Conservation (phyloP, 2,888 invertebrate genomes). For the Platynereis dumerilii region DNA sequence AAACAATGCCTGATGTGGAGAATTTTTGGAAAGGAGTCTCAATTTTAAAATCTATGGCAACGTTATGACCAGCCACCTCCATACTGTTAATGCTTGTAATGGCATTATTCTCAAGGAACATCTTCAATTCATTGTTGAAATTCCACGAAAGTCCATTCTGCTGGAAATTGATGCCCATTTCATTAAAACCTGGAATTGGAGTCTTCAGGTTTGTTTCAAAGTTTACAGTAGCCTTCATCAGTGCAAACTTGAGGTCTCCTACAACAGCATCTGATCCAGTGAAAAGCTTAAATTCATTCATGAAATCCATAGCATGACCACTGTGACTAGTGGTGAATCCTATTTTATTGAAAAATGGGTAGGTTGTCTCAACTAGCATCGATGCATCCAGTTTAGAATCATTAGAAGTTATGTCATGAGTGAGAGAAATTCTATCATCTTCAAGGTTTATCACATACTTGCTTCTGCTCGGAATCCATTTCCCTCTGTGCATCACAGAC, state of each 20-base stretch:
- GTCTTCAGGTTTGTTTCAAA: too few relatives aligned
- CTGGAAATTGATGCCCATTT: too few relatives aligned
- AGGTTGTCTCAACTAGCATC: not conserved
- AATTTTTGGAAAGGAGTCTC: conserved; percentile 1
- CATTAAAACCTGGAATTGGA: too few relatives aligned
- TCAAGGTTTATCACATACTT: not conserved
- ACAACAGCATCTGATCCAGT: too few relatives aligned
- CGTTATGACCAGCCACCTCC: not conserved
- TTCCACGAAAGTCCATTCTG: not conserved
- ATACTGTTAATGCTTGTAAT: not conserved
- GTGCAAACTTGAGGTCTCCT: too few relatives aligned
- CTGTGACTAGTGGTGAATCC: not conserved
- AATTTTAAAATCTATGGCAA: not conserved
- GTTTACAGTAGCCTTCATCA: too few relatives aligned
- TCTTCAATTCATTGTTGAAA: conserved; percentile 4
- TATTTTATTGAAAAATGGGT: not conserved
- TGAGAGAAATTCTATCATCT: not conserved
- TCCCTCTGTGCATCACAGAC: not conserved
- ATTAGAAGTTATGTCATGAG: not conserved
- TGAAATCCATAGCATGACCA: too few relatives aligned
- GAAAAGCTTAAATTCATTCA: too few relatives aligned
- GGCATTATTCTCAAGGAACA: not conserved
- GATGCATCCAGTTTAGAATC: not conserved
- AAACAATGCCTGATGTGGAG: not conserved
- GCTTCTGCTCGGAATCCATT: not conserved